phyloP scores from a whole-genome alignment of 2,113 vertebrate genomes.

The Montifringilla adamsi region DNA sequence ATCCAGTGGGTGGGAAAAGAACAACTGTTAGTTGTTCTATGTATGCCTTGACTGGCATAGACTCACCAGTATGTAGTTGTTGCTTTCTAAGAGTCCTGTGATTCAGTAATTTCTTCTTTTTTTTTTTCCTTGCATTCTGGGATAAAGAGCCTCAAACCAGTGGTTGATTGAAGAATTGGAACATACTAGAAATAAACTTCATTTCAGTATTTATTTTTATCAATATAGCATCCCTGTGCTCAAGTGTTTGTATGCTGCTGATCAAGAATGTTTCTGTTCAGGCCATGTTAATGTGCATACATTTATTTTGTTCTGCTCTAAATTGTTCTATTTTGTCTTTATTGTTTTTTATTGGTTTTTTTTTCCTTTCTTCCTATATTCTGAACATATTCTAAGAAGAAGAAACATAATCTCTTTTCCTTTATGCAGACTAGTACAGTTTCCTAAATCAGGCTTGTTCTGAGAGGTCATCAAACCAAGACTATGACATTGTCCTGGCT shows the following conservation, averaged over 20 bases:
- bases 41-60: neutral
- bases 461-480: neutral
- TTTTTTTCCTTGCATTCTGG: rapidly evolving
- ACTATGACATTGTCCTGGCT: neutral
- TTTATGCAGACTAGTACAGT: neutral
- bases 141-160: neutral
- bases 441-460: neutral
- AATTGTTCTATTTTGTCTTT: neutral
- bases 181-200: neutral
- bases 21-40: neutral
- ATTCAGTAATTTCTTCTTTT: neutral
- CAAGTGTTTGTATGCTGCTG: neutral
- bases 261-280: neutral
- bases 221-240: neutral
- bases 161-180: neutral
- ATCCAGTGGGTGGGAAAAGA: neutral
- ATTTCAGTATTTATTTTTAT: neutral
- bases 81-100: neutral
- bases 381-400: neutral
- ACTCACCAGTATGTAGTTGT: neutral
- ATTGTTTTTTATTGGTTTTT: too few relatives aligned
- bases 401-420: neutral
- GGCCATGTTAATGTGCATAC: neutral
- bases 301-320: neutral
- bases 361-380: rapidly evolving